A percentile compares a stretch with the other conserved stretches of the same genome.
These are phyloP conservation scores for Cherax quadricarinatus DNA, from an alignment of 1,140 invertebrate genomes.

Conservation along the genomic window DNA sequence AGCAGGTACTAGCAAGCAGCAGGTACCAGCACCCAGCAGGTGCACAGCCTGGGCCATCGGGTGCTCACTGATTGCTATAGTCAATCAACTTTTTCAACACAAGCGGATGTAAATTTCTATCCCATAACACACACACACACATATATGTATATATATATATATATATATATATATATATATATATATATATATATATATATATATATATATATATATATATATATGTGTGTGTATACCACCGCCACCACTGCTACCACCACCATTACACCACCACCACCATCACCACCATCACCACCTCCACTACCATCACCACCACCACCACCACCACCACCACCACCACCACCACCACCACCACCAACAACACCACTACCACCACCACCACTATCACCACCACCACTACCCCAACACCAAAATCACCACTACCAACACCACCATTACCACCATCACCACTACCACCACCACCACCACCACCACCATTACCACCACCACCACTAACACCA, in stretches of 20 bases:
- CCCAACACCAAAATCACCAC: too few species aligned
- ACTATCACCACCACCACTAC: neutral
- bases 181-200: neutral
- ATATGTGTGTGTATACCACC: neutral
- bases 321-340: neutral
- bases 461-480: neutral
- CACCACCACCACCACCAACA: neutral
- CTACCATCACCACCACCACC: constrained; percentile 11
- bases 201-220: too few species aligned
- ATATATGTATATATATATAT: constrained; percentile 23
- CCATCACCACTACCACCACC: neutral
- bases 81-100: too few species aligned
- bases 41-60: too few species aligned
- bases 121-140: neutral
- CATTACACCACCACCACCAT: neutral
- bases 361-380: neutral
- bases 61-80: too few species aligned
- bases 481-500: neutral
- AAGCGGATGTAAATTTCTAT: too few species aligned
- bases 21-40: too few species aligned
- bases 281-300: neutral
- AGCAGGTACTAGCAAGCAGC: too few species aligned
- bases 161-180: neutral
- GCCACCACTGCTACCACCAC: constrained; percentile 1
- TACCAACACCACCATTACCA: neutral